Percentiles rank a stretch among this genome's conserved stretches.
Conservation (phyloP, 2,888 invertebrate genomes). For the Adineta ricciae region DNA sequence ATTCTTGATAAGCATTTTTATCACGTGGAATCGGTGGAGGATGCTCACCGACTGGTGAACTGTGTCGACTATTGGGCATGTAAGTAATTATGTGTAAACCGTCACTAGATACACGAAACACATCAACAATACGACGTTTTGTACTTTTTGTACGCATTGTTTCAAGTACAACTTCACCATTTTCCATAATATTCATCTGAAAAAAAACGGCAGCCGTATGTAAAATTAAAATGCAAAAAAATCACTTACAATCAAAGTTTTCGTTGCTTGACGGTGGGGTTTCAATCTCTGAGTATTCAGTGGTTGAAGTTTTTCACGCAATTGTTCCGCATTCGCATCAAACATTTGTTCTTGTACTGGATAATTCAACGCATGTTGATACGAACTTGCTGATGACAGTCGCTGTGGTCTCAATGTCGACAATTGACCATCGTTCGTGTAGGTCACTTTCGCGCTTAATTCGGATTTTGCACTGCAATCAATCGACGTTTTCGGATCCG, state of each 20-base stretch:
- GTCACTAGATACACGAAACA: slow-evolving; percentile 67
- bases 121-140: slow-evolving; percentile 65
- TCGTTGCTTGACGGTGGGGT: slow-evolving; percentile 70
- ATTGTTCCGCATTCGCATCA: too few relatives aligned
- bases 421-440: too few relatives aligned
- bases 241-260: slow-evolving; percentile 68
- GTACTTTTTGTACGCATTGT: slow-evolving; percentile 63
- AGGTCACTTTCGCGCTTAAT: too few relatives aligned
- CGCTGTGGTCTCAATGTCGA: too few relatives aligned
- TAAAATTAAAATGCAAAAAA: neutral
- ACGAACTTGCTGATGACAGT: too few relatives aligned
- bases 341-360: too few relatives aligned
- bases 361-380: too few relatives aligned
- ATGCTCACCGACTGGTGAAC: slow-evolving; percentile 54
- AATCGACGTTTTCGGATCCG: too few relatives aligned
- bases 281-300: slow-evolving; percentile 67
- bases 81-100: slow-evolving; percentile 57
- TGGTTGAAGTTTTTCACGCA: slow-evolving; percentile 47
- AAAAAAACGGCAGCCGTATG: neutral
- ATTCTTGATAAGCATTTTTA: slow-evolving; percentile 36
- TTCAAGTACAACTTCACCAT: slow-evolving; percentile 35
- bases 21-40: slow-evolving; percentile 58
- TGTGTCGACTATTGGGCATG: slow-evolving; percentile 53
- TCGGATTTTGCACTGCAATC: too few relatives aligned
- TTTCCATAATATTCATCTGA: slow-evolving; percentile 53